Evolutionary conservation across 2,797 vertebrate genomes (phyloP).

Genomic region (Crenuchus spilurus): DNA sequence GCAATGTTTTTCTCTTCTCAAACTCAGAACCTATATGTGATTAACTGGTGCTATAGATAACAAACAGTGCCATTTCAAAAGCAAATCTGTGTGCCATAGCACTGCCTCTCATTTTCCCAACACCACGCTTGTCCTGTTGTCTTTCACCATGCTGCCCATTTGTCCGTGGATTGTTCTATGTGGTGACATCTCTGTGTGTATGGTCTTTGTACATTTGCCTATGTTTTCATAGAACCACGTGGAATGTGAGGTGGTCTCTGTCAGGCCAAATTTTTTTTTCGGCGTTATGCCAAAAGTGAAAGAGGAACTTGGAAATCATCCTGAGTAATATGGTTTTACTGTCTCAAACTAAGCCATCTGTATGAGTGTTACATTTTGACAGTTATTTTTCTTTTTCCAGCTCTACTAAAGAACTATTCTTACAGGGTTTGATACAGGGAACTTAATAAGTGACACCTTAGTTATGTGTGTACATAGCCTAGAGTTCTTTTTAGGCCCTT

Average conservation of each 20-base stretch:
- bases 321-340: background rate
- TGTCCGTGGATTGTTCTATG: conserved; percentile 49
- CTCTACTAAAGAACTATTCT: conserved; percentile 1
- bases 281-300: conserved; percentile 33
- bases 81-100: conserved; percentile 72
- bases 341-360: conserved; percentile 4
- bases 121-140: conserved; percentile 54
- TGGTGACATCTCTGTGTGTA: conserved; percentile 49
- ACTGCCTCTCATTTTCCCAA: conserved; percentile 64
- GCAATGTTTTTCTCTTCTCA: conserved; percentile 85
- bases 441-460: background rate
- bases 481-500: conserved; percentile 9
- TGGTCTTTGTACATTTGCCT: conserved; percentile 62
- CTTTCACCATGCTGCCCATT: conserved; percentile 55
- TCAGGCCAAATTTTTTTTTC: conserved; percentile 37
- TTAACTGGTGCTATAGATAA: conserved; percentile 82
- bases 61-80: conserved; percentile 75
- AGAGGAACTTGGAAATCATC: background rate
- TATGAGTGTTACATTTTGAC: conserved; percentile 13
- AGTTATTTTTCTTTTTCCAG: background rate
- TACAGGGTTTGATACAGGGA: conserved; percentile 15
- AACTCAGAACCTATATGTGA: conserved; percentile 84
- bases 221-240: conserved; percentile 49
- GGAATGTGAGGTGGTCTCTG: conserved; percentile 46
- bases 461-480: conserved; percentile 6